phyloP scores from a whole-genome alignment of 2,113 vertebrate species.

The Neopipo cinnamomea region DNA sequence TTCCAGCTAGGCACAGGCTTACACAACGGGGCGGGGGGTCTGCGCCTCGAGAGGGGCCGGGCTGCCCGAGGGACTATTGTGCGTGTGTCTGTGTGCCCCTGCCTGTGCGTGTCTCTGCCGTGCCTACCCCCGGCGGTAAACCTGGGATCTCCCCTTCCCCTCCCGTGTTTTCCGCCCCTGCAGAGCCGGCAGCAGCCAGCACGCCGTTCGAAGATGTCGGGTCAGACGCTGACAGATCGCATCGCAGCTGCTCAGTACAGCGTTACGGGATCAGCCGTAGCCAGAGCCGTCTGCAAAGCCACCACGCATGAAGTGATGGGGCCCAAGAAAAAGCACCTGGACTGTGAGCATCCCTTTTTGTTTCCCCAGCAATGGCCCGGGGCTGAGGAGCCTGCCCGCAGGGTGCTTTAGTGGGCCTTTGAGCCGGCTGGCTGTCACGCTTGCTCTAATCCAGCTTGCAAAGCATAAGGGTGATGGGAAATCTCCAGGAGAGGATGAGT shows the following conservation, averaged over 20 bases:
- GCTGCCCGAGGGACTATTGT: background rate
- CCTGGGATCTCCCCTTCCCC: background rate
- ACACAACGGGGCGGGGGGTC: background rate
- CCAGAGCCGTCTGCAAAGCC: constrained; percentile 95
- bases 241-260: constrained; percentile 98
- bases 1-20: constrained; percentile 7
- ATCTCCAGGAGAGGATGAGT: background rate
- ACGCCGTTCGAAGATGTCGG: constrained; percentile 89
- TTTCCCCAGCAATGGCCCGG: background rate
- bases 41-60: background rate
- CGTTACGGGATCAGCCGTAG: constrained; percentile 94
- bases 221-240: constrained; percentile 97
- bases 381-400: background rate
- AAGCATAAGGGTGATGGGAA: background rate
- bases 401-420: background rate
- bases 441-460: background rate
- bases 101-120: background rate
- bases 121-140: background rate
- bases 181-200: constrained; percentile 62
- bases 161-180: constrained; percentile 7
- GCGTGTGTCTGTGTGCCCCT: background rate
- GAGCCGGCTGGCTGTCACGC: background rate
- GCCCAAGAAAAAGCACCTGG: constrained; percentile 99
- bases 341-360: constrained; percentile 85
- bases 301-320: constrained; percentile 99